Evolutionary conservation across 2,797 vertebrate genomes (phyloP).

Genomic region (Hybognathus amarus): DNA sequence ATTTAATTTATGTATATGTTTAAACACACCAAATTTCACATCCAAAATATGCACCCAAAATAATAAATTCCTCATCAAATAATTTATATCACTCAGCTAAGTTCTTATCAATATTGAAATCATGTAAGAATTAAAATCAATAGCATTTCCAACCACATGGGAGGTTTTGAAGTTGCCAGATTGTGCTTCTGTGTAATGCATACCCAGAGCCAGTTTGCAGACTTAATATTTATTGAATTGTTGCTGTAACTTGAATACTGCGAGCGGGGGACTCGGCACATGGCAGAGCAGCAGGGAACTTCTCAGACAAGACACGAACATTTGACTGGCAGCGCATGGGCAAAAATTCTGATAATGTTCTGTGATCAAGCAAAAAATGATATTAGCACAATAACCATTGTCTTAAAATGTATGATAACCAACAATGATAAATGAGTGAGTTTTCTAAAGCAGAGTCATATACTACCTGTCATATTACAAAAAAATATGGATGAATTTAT

Average conservation of each 20-base stretch:
- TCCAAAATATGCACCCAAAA: not conserved
- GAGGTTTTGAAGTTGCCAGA: slow-evolving; percentile 76
- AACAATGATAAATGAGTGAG: not conserved
- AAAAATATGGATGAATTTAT: slow-evolving; percentile 27
- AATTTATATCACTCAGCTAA: slow-evolving; percentile 67
- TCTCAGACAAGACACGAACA: not conserved
- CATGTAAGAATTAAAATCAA: slow-evolving; percentile 77
- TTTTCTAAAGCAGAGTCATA: not conserved
- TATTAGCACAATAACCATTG: not conserved
- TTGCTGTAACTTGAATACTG: slow-evolving; percentile 86
- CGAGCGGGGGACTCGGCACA: slow-evolving; percentile 39
- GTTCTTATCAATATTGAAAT: slow-evolving; percentile 83
- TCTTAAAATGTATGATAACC: not conserved
- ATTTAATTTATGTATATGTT: not conserved
- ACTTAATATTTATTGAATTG: slow-evolving; percentile 81
- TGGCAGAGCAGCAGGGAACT: slow-evolving; percentile 56
- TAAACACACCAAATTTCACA: not conserved
- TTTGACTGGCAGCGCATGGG: not conserved
- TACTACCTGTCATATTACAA: not conserved
- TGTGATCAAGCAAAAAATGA: not conserved
- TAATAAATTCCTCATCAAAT: slow-evolving; percentile 11
- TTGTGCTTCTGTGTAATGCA: slow-evolving; percentile 65
- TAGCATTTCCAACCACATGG: slow-evolving; percentile 75
- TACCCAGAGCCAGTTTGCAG: slow-evolving; percentile 69
- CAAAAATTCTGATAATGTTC: not conserved